phyloP scores from a whole-genome alignment of 2,797 vertebrate genomes.

The Pipistrellus pygmaeus region DNA sequence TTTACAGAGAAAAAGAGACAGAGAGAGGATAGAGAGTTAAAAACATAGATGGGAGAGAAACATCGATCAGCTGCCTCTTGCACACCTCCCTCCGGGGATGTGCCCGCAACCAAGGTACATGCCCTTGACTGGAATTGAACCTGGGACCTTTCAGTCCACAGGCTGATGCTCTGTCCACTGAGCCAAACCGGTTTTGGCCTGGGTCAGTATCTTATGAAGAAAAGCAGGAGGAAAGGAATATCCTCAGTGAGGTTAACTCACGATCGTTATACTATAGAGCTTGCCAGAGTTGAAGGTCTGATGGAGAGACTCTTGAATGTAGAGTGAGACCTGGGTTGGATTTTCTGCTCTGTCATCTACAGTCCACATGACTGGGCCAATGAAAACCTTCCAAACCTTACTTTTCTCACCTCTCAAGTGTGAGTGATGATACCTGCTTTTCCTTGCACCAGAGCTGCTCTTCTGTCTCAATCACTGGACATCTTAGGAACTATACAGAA shows the following conservation, averaged over 20 bases:
- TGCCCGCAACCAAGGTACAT: too few relatives aligned
- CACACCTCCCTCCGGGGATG: too few relatives aligned
- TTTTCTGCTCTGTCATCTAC: constrained; percentile 7
- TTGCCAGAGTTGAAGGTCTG: neutral
- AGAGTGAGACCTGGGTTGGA: neutral
- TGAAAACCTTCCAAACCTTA: neutral
- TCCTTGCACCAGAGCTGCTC: constrained; percentile 29
- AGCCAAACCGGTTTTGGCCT: too few relatives aligned
- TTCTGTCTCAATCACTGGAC: constrained; percentile 35
- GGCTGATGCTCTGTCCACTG: too few relatives aligned
- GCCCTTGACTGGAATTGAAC: too few relatives aligned
- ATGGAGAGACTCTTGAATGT: neutral
- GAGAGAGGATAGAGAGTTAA: too few relatives aligned
- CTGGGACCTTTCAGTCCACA: too few relatives aligned
- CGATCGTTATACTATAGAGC: neutral
- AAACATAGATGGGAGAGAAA: too few relatives aligned
- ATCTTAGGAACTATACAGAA: neutral
- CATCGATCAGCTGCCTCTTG: too few relatives aligned
- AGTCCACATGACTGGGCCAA: neutral
- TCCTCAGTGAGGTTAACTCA: neutral
- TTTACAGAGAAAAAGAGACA: too few relatives aligned
- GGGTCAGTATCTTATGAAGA: neutral
- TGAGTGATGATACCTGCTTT: constrained; percentile 31
- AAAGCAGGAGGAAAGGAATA: neutral
- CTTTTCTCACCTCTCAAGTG: constrained; percentile 49